Evolutionary conservation across 2,113 vertebrate species (phyloP).

Genomic region (Gymnocephalus cernua): DNA sequence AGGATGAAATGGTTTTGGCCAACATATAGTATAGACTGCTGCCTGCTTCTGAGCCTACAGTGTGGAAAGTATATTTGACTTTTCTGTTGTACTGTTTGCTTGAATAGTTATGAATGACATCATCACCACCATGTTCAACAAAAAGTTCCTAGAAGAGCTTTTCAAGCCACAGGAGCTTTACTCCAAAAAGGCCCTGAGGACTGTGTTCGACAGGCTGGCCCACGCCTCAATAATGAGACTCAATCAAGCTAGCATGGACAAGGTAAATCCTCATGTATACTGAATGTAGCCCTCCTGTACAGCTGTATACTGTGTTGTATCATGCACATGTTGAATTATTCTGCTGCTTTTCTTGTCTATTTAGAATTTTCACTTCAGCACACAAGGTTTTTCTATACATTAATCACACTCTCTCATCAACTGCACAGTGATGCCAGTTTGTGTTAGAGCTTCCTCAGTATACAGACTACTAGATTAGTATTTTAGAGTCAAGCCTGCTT

Average conservation of each 20-base stretch:
- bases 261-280: slow-evolving; percentile 78
- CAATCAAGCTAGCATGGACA: slow-evolving; percentile 99
- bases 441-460: background rate
- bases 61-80: background rate
- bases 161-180: slow-evolving; percentile 98
- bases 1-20: background rate
- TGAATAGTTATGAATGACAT: slow-evolving; percentile 98
- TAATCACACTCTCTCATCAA: background rate
- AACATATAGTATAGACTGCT: slow-evolving; percentile 33
- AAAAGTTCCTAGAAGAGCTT: slow-evolving; percentile 95
- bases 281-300: background rate
- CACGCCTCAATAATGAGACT: slow-evolving; percentile 99
- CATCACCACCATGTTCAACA: slow-evolving; percentile 98
- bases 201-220: slow-evolving; percentile 94
- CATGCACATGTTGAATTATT: background rate
- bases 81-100: slow-evolving; percentile 46
- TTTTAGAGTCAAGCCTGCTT: background rate
- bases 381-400: background rate
- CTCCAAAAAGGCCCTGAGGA: slow-evolving; percentile 95
- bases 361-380: background rate
- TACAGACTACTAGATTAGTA: background rate
- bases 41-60: slow-evolving; percentile 35
- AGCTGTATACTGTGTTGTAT: background rate
- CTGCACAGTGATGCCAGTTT: background rate
- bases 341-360: background rate